A percentile compares a stretch with the other conserved stretches of the same genome.
Evolutionary conservation across 1,140 invertebrate genomes (phyloP).

Genomic region (Drosophila suzukii): DNA sequence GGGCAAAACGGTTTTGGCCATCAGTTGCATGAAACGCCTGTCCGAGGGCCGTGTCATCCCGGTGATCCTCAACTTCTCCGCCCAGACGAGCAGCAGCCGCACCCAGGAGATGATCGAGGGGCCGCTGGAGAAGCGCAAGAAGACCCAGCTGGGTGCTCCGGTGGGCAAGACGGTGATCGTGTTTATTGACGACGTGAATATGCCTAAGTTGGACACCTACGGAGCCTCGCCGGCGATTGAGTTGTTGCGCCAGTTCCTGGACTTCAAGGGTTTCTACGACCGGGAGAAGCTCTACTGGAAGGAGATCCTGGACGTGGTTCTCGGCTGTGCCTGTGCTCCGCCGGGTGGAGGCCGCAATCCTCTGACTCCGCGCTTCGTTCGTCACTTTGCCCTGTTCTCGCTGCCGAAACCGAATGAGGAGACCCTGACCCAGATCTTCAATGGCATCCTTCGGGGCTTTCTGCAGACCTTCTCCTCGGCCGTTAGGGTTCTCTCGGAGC

Average conservation of each 20-base stretch:
- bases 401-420: slow-evolving; percentile 90
- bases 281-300: slow-evolving; percentile 95
- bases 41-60: slow-evolving; percentile 88
- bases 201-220: slow-evolving; percentile 93
- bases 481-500: slow-evolving; percentile 86
- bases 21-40: slow-evolving; percentile 89
- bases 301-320: slow-evolving; percentile 92
- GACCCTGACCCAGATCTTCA: slow-evolving; percentile 92
- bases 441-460: slow-evolving; percentile 87
- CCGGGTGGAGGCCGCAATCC: slow-evolving; percentile 95
- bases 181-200: slow-evolving; percentile 95
- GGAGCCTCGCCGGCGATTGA: slow-evolving; percentile 96
- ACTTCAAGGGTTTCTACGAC: slow-evolving; percentile 93
- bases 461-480: slow-evolving; percentile 90
- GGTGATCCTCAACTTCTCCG: slow-evolving; percentile 93
- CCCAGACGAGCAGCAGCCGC: slow-evolving; percentile 92
- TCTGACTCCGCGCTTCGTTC: slow-evolving; percentile 92
- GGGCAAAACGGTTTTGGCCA: slow-evolving; percentile 93
- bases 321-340: slow-evolving; percentile 93
- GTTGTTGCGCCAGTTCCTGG: slow-evolving; percentile 92
- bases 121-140: slow-evolving; percentile 92
- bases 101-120: slow-evolving; percentile 93
- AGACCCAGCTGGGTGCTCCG: slow-evolving; percentile 92
- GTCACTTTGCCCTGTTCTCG: slow-evolving; percentile 93
- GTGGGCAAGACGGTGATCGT: slow-evolving; percentile 91